phyloP scores from a whole-genome alignment of 2,113 vertebrate species.

The Semnornis frantzii region DNA sequence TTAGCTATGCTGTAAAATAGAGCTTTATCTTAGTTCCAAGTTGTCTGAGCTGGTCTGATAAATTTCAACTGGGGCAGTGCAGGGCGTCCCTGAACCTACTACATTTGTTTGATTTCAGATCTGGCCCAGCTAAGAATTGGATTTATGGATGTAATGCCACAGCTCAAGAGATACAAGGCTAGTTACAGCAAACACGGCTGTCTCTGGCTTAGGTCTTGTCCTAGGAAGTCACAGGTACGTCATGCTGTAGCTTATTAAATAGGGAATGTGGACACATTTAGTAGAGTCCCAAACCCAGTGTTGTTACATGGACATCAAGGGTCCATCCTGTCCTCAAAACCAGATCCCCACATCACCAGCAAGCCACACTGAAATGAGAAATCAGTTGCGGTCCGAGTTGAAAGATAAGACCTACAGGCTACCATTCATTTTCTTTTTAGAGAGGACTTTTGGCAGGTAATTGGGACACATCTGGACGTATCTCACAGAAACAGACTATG shows the following conservation, averaged over 20 bases:
- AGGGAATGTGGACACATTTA: fast-evolving
- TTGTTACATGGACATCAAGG: background rate
- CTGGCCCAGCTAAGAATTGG: background rate
- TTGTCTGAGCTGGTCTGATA: too few relatives aligned
- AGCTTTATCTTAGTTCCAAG: too few relatives aligned
- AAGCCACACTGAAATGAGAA: background rate
- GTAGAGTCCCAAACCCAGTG: background rate
- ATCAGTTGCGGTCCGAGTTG: background rate
- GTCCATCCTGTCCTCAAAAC: background rate
- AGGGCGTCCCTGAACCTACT: background rate
- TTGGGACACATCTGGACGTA: background rate
- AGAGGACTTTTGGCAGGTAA: background rate
- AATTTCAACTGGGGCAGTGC: background rate
- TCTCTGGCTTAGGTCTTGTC: background rate
- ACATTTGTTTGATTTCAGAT: background rate
- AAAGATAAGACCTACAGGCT: background rate
- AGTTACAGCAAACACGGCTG: background rate
- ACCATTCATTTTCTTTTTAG: background rate
- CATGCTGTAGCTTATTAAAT: background rate
- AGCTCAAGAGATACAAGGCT: background rate
- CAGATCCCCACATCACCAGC: background rate
- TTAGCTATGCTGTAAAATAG: too few relatives aligned
- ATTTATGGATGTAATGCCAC: background rate
- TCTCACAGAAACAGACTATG: background rate
- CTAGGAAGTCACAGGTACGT: background rate